Conservation (phyloP, 2,113 vertebrate genomes). For the Lota lota region DNA sequence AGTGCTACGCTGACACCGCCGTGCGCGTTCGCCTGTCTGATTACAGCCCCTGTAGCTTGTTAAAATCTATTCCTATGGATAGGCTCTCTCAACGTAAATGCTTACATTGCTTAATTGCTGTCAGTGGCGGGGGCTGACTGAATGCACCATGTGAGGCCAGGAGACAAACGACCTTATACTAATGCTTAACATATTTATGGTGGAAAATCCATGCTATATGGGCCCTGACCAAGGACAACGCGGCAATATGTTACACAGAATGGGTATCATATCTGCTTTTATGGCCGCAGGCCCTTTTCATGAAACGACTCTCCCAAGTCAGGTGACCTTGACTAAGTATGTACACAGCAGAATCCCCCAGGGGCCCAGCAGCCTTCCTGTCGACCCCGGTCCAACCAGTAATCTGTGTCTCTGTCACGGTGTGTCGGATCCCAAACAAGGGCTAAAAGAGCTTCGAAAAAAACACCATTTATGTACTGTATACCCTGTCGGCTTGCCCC, state of each 20-base stretch:
- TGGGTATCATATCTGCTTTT: conserved; percentile 40
- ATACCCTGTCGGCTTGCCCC: no score
- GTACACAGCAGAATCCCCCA: conserved; percentile 11
- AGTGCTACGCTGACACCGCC: no score
- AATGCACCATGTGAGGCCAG: conserved; percentile 17
- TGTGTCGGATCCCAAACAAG: no score
- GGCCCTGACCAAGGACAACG: conserved; percentile 43
- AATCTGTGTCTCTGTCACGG: neutral
- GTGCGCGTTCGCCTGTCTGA: no score
- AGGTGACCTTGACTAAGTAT: conserved; percentile 37
- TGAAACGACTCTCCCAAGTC: conserved; percentile 33
- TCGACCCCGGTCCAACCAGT: conserved; percentile 9
- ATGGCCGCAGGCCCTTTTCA: conserved; percentile 44
- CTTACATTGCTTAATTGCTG: conserved; percentile 25
- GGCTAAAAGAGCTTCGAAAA: no score
- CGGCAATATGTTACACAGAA: conserved; percentile 38
- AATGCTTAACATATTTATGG: conserved; percentile 44
- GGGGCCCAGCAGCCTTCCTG: neutral
- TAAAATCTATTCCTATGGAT: no score
- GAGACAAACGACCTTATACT: conserved; percentile 45
- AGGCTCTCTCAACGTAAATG: neutral
- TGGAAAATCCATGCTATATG: conserved; percentile 31
- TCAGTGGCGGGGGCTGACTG: conserved; percentile 24
- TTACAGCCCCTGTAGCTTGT: no score
- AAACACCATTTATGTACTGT: no score